phyloP scores from a whole-genome alignment of 2,113 vertebrate genomes.

The Ornithorhynchus anatinus region DNA sequence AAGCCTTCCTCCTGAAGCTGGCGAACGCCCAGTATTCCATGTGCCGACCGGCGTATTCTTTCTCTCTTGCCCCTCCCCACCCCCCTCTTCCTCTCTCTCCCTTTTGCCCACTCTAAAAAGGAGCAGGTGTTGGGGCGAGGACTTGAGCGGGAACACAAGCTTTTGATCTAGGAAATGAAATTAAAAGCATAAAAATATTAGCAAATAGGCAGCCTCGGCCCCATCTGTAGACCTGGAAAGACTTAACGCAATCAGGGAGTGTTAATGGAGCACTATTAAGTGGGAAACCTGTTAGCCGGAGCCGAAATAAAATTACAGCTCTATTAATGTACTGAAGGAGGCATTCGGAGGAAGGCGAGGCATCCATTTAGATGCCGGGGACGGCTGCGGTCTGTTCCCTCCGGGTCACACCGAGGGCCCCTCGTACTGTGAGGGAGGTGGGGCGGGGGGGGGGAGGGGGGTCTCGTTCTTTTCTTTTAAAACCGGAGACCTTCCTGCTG shows the following conservation, averaged over 20 bases:
- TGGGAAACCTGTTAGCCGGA: conserved; percentile 13
- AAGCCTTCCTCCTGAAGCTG: no score
- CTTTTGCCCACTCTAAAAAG: neutral
- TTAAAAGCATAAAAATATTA: conserved; percentile 18
- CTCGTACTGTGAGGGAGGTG: no score
- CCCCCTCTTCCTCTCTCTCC: neutral
- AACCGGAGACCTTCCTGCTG: no score
- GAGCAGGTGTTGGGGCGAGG: no score
- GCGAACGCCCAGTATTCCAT: no score
- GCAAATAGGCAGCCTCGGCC: conserved; percentile 19
- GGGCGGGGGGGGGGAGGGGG: neutral
- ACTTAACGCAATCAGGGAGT: conserved; percentile 46
- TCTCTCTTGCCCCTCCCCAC: neutral
- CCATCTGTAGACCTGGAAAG: conserved; percentile 17
- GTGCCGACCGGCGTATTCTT: neutral
- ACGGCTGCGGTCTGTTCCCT: neutral
- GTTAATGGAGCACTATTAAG: conserved; percentile 42
- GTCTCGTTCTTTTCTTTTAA: no score
- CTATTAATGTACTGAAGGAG: neutral
- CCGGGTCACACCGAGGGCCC: no score
- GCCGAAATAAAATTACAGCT: neutral
- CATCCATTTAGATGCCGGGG: neutral
- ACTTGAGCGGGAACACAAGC: neutral
- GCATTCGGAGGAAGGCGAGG: neutral
- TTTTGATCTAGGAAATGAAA: conserved; percentile 16